Percentiles rank a stretch among this genome's conserved stretches.
phyloP scores from a whole-genome alignment of 2,797 vertebrate genomes.

The Poeciliopsis paucimaculata region DNA sequence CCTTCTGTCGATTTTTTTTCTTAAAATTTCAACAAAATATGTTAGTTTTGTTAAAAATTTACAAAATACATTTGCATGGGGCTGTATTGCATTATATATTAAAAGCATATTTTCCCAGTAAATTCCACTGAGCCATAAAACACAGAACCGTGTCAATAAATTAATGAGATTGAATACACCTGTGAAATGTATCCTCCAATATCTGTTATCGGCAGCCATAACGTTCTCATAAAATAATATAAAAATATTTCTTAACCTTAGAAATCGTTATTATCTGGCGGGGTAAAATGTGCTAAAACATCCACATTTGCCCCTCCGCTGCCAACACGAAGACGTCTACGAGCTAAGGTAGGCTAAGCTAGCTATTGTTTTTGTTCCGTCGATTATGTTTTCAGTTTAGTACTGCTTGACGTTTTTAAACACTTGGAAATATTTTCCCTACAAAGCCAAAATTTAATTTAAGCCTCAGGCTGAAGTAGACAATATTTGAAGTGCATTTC shows the following conservation, averaged over 20 bases:
- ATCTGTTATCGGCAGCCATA: background rate
- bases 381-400: background rate
- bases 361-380: background rate
- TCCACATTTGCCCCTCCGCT: background rate
- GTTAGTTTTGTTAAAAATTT: background rate
- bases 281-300: background rate
- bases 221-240: background rate
- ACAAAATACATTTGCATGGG: background rate
- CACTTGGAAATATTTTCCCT: background rate
- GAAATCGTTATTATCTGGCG: background rate
- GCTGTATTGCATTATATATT: background rate
- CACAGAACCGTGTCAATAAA: background rate
- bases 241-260: background rate
- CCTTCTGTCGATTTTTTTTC: background rate
- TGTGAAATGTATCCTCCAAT: background rate
- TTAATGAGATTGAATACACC: background rate
- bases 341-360: background rate
- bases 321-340: background rate
- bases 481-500: background rate
- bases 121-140: background rate
- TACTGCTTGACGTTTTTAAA: background rate
- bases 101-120: background rate
- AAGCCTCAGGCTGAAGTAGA: background rate
- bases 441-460: too few relatives aligned
- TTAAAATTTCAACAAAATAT: background rate